Percentiles rank a stretch among this genome's conserved stretches.
These are phyloP conservation scores for Choloepus didactylus DNA, from an alignment of 2,797 vertebrate species.

Conservation along the genomic window DNA sequence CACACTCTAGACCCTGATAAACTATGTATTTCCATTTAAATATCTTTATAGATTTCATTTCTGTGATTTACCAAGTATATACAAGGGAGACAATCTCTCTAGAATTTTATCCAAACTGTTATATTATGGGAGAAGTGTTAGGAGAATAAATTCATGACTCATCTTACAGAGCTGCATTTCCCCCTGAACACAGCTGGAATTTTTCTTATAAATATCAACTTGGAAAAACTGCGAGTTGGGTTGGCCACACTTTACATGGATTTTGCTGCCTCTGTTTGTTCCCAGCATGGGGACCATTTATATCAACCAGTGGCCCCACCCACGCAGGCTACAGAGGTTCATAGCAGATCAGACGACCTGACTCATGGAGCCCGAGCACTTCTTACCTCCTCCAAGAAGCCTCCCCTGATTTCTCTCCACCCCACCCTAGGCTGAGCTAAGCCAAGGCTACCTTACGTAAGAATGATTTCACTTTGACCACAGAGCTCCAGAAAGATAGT, in stretches of 20 bases:
- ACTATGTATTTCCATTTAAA: neutral
- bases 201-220: neutral
- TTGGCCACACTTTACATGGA: too few relatives aligned
- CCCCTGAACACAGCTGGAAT: slow-evolving; percentile 18
- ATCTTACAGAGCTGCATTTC: slow-evolving; percentile 48
- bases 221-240: neutral
- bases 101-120: slow-evolving; percentile 50
- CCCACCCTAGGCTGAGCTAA: neutral
- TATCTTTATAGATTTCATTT: slow-evolving; percentile 66
- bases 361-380: neutral
- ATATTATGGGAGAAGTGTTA: slow-evolving; percentile 70
- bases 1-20: neutral
- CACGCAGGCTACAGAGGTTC: neutral
- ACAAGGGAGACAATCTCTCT: slow-evolving; percentile 55
- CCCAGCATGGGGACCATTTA: neutral
- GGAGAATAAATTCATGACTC: slow-evolving; percentile 73
- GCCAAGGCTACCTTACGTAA: neutral
- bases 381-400: neutral
- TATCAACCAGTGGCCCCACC: accelerated
- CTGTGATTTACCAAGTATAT: slow-evolving; percentile 66
- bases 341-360: neutral
- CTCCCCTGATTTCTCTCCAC: neutral
- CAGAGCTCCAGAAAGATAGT: neutral
- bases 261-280: neutral
- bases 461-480: neutral